Conservation (phyloP, 2,113 vertebrate species). For the Thomomys bottae region DNA sequence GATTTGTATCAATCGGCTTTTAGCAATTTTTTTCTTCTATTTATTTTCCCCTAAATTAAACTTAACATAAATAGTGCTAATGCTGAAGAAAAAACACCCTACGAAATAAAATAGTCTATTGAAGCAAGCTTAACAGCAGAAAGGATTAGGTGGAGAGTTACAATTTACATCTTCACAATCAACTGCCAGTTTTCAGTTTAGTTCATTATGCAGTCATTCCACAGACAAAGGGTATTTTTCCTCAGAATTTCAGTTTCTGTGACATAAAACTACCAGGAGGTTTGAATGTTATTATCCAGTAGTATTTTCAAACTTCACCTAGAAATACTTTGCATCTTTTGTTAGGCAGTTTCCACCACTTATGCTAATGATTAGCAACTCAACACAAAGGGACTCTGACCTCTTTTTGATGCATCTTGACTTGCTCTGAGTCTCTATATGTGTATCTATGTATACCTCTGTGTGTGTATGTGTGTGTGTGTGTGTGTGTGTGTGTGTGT, state of each 20-base stretch:
- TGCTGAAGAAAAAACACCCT: slow-evolving; percentile 61
- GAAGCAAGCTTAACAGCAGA: slow-evolving; percentile 76
- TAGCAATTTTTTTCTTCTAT: slow-evolving; percentile 76
- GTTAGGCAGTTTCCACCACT: background rate
- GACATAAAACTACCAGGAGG: slow-evolving; percentile 46
- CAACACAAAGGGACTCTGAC: background rate
- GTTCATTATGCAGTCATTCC: slow-evolving; percentile 57
- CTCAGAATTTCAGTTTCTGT: slow-evolving; percentile 70
- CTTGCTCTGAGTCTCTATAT: background rate
- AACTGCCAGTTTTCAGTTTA: slow-evolving; percentile 54
- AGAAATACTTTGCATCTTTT: background rate
- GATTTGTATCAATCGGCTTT: slow-evolving; percentile 65
- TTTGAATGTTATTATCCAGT: background rate
- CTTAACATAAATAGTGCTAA: slow-evolving; percentile 74
- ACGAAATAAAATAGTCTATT: slow-evolving; percentile 76
- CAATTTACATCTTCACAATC: slow-evolving; percentile 72
- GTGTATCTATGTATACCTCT: rapidly evolving
- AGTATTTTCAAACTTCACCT: background rate
- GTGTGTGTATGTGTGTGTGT: rapidly evolving
- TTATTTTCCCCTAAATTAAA: slow-evolving; percentile 78
- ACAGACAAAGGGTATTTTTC: slow-evolving; percentile 72
- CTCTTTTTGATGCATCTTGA: background rate
- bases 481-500: no score
- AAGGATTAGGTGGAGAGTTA: slow-evolving; percentile 78
- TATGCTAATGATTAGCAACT: background rate